Conservation (phyloP, 2,113 vertebrate genomes). For the Chaetodon auriga region DNA sequence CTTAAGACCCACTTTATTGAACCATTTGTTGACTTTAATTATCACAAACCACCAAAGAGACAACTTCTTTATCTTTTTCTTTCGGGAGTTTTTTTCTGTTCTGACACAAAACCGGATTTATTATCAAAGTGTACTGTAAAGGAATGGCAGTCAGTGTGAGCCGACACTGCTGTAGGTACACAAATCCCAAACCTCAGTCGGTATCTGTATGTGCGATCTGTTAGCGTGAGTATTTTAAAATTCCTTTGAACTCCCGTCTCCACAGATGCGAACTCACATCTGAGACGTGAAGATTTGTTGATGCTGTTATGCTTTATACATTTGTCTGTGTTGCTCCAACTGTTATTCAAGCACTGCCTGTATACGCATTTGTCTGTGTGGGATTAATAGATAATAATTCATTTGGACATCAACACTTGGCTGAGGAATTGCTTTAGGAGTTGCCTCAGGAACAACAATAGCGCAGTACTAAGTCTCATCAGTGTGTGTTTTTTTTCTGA, state of each 20-base stretch:
- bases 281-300: constrained; percentile 35
- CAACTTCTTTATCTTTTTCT: neutral
- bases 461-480: constrained; percentile 2
- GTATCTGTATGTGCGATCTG: constrained; percentile 12
- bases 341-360: constrained; percentile 7
- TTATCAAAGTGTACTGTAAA: constrained; percentile 8
- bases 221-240: constrained; percentile 32
- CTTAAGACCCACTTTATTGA: neutral
- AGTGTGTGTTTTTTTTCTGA: constrained; percentile 33
- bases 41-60: neutral
- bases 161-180: constrained; percentile 8
- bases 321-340: constrained; percentile 30
- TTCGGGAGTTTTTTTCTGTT: neutral
- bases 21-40: constrained; percentile 7
- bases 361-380: constrained; percentile 19
- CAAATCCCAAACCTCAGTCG: constrained; percentile 32
- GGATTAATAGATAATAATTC: constrained; percentile 38
- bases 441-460: constrained; percentile 35
- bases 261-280: constrained; percentile 22
- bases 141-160: constrained; percentile 2
- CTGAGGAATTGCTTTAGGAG: constrained; percentile 29
- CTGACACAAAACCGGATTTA: neutral
- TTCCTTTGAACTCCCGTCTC: constrained; percentile 19
- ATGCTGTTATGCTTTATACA: constrained; percentile 34
- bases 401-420: constrained; percentile 48